These are phyloP conservation scores for Streblospio benedicti DNA, from an alignment of 1,140 invertebrate genomes.

Conservation along the genomic window DNA sequence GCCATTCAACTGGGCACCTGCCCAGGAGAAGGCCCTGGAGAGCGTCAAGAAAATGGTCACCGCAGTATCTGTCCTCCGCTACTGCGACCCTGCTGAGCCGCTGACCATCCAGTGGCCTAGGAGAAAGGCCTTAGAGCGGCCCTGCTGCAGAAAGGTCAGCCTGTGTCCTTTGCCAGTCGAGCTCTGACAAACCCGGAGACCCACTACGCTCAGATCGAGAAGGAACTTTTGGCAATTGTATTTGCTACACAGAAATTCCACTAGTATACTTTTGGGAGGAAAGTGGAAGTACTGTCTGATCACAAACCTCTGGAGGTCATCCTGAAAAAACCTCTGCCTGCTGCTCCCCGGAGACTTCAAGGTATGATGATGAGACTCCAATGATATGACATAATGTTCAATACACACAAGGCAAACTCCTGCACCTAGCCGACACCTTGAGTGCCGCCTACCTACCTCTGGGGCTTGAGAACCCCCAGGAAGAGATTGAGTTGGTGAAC, in stretches of 20 bases:
- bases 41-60: conserved; percentile 22
- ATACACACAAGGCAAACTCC: too few species aligned
- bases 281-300: conserved; percentile 26
- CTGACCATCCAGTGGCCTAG: conserved; percentile 28
- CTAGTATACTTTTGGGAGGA: conserved; percentile 37
- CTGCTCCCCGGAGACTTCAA: conserved; percentile 42
- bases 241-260: conserved; percentile 39
- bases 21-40: conserved; percentile 17
- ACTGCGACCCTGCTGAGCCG: conserved; percentile 22
- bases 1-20: background rate
- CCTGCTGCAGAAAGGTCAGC: conserved; percentile 41
- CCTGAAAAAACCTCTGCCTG: conserved; percentile 40
- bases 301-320: conserved; percentile 42
- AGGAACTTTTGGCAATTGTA: conserved; percentile 43
- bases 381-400: too few species aligned
- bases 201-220: conserved; percentile 49
- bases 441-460: too few species aligned
- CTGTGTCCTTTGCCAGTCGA: conserved; percentile 45
- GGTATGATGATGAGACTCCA: conserved; percentile 45
- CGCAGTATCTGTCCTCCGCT: conserved; percentile 21
- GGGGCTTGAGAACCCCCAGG: too few species aligned
- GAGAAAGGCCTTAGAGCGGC: background rate
- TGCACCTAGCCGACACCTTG: too few species aligned
- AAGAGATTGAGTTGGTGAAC: too few species aligned
- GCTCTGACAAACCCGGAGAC: conserved; percentile 41